These are phyloP conservation scores for Eulemur mongoz DNA, from an alignment of 2,797 vertebrate species.

Conservation along the genomic window DNA sequence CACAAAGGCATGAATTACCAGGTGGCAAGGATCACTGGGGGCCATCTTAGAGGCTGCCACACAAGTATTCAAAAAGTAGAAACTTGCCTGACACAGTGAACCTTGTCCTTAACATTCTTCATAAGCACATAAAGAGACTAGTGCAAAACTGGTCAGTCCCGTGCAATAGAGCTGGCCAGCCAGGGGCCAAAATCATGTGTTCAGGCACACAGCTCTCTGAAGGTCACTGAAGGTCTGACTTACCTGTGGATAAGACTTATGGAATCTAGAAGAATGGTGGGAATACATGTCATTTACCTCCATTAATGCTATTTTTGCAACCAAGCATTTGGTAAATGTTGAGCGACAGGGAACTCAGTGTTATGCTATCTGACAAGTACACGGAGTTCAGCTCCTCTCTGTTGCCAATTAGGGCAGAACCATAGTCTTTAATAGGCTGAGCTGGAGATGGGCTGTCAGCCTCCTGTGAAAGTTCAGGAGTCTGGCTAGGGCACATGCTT, in stretches of 20 bases:
- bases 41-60: background rate
- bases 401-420: background rate
- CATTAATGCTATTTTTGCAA: background rate
- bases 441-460: constrained; percentile 44
- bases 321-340: constrained; percentile 42
- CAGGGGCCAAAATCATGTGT: background rate
- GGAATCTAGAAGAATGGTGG: background rate
- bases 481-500: background rate
- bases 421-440: constrained; percentile 19
- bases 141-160: background rate
- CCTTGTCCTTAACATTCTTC: background rate
- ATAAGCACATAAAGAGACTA: background rate
- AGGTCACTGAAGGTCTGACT: background rate
- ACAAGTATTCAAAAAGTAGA: background rate
- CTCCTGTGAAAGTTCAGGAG: background rate
- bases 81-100: background rate
- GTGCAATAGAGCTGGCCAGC: background rate
- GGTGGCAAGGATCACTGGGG: background rate
- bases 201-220: background rate
- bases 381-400: constrained; percentile 5
- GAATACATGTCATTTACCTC: background rate
- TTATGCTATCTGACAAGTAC: constrained; percentile 44
- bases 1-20: background rate
- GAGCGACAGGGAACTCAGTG: background rate
- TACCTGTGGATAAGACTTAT: background rate